phyloP scores from a whole-genome alignment of 2,797 vertebrate species.

The Carduelis carduelis region DNA sequence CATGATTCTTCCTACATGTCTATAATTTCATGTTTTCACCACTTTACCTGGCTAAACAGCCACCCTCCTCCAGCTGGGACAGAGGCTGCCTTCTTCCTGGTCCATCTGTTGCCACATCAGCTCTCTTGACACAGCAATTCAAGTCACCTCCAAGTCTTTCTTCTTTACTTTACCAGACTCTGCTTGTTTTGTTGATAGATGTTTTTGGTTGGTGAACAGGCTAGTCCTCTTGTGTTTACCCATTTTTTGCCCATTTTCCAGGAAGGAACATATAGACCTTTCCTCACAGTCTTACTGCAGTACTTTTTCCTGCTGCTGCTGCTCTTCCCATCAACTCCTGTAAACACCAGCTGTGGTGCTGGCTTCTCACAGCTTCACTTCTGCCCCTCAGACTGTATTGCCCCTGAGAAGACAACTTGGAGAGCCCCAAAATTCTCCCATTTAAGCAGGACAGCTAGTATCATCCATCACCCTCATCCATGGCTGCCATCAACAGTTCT shows the following conservation, averaged over 20 bases:
- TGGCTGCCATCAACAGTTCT: background rate
- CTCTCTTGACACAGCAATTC: background rate
- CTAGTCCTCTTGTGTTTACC: background rate
- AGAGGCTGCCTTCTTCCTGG: background rate
- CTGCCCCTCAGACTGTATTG: background rate
- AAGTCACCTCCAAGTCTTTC: background rate
- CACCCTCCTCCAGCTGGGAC: background rate
- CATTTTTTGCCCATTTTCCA: background rate
- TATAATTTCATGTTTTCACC: background rate
- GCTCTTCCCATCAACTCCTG: background rate
- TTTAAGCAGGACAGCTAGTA: background rate
- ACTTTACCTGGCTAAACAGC: background rate
- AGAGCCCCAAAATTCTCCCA: background rate
- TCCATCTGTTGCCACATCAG: background rate
- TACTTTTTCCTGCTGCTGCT: background rate
- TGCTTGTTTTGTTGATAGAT: background rate
- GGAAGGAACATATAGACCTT: background rate
- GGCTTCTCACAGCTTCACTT: background rate
- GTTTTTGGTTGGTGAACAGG: background rate
- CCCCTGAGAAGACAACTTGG: background rate
- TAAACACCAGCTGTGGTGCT: fast-evolving
- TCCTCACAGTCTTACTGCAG: background rate
- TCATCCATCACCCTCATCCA: background rate
- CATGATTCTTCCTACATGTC: background rate
- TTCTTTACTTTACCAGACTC: background rate